These are phyloP conservation scores for Neodiprion fabricii DNA, from an alignment of 1,140 invertebrate genomes.

Conservation along the genomic window DNA sequence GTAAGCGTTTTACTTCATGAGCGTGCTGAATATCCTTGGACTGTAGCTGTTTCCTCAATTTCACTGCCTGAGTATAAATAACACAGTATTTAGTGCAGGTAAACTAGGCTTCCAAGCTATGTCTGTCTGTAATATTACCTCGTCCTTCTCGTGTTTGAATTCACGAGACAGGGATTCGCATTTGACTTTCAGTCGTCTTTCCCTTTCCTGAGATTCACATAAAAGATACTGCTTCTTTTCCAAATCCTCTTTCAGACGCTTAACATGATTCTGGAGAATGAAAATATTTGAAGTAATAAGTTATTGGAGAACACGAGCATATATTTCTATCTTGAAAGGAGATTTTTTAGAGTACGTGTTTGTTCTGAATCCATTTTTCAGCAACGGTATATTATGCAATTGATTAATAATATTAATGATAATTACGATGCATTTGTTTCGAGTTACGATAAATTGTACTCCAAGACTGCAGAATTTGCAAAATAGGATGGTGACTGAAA, in stretches of 20 bases:
- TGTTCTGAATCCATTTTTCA: background rate
- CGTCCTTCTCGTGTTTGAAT: conserved; percentile 37
- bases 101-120: too few species aligned
- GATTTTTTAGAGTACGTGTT: too few species aligned
- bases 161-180: conserved; percentile 26
- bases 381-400: background rate
- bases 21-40: conserved; percentile 42
- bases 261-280: conserved; percentile 37
- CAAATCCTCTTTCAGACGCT: conserved; percentile 35
- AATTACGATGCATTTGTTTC: background rate
- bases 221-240: conserved; percentile 32
- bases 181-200: conserved; percentile 38
- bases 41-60: conserved; percentile 40
- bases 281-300: background rate
- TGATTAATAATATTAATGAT: background rate
- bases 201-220: conserved; percentile 32
- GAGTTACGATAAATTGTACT: too few species aligned
- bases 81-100: too few species aligned
- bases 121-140: conserved; percentile 27
- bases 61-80: conserved; percentile 25
- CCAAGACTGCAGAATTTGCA: too few species aligned
- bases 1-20: conserved; percentile 38
- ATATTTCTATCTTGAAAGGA: too few species aligned
- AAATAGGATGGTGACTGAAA: too few species aligned
- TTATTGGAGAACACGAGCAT: too few species aligned